Conservation (phyloP, 2,797 vertebrate species). For the Sebastes vulpes region DNA sequence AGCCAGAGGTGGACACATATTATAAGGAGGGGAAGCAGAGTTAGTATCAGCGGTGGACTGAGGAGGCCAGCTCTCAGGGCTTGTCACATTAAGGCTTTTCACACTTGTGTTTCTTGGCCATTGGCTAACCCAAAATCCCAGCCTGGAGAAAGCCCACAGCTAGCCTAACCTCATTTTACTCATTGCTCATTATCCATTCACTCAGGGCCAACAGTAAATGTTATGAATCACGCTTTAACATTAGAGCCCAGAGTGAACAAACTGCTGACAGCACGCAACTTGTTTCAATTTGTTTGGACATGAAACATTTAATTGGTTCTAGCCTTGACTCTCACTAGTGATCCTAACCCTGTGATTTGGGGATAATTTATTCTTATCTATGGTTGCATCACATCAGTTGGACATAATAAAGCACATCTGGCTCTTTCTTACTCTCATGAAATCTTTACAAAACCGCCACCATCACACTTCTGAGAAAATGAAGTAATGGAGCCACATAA, state of each 20-base stretch:
- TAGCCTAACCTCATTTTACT: neutral
- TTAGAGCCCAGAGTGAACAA: neutral
- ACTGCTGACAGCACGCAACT: constrained; percentile 2
- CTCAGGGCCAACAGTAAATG: constrained; percentile 4
- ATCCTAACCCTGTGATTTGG: neutral
- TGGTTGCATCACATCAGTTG: neutral
- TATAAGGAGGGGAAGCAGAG: neutral
- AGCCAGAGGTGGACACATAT: neutral
- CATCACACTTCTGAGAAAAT: neutral
- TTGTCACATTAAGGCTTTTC: constrained; percentile 7
- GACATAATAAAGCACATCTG: neutral
- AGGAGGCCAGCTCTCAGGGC: neutral
- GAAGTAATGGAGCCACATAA: neutral
- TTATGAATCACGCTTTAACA: constrained; percentile 4
- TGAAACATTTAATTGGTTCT: constrained; percentile 19
- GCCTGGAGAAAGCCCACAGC: neutral
- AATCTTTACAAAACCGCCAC: neutral
- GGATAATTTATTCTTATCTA: neutral
- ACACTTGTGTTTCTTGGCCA: neutral
- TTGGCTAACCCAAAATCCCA: neutral
- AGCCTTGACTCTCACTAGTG: neutral
- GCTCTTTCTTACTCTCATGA: neutral
- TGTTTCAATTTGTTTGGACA: neutral
- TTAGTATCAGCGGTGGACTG: neutral
- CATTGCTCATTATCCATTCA: constrained; percentile 5